Base-by-base conservation (phyloP, 1,140 invertebrate genomes). In the Drosophila carrolli region DNA sequence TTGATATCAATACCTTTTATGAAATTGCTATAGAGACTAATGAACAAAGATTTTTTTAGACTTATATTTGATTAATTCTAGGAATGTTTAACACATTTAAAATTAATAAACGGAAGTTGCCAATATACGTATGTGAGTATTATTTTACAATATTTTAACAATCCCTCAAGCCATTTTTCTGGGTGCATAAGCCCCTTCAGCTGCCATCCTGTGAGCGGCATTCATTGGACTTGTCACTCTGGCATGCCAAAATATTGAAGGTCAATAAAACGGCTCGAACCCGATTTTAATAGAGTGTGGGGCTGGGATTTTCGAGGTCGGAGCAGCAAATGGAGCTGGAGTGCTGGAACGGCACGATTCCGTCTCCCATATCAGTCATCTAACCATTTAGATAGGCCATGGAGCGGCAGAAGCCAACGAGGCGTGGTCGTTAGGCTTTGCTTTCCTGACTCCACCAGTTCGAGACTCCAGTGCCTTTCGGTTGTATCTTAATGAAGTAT, bases 401-500 rank as follows among this genome's bases (percentile, higher is more conserved):
- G 66, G 51, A 70, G 57, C 53, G 7, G 48, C 37, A 40, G 44
- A 58, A 61, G 80, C 53, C 53, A 74, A 54, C 77, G 81, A 66
- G 66, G 53, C 72, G 60, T 63, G 55, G 68, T 82, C 80, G 75
- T 82, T 83, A 83, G 74, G 59, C 75, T 27, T 47, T 44, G 73
- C 46, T 53, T 44, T 68, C 38, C 65, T 29, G 48, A 53, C 43
- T 65, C 43, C 23, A 16, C 37, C 59, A 40, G 37, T 41, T 56
- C 9, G 19, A 44, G 41, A 43, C 14, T 43, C 41, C 35, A 37
- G 19, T 71, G 51, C 41, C 53, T 48, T 16, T 57, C 40, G 60
- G 37, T 59, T 70, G 61, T 85, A 90, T 89, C 84, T 89, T 89
- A 89, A 90, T 89, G 84, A 89, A 89, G 84, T 89, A 89, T 89